A percentile compares a stretch with the other conserved stretches of the same genome.
These are phyloP conservation scores for Urocitellus parryii DNA, from an alignment of 2,113 vertebrate genomes.

Conservation along the genomic window DNA sequence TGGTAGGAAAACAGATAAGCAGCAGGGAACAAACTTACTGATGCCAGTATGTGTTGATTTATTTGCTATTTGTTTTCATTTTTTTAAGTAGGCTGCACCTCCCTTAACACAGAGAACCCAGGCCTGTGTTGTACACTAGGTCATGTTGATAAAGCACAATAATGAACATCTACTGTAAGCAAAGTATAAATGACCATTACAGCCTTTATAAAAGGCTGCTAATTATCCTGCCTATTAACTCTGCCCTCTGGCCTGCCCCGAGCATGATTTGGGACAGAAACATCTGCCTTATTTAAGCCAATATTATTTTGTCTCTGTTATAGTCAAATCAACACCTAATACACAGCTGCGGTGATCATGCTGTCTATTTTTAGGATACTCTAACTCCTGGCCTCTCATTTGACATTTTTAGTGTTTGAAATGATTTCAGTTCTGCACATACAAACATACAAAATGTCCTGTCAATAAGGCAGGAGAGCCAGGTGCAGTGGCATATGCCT, in stretches of 20 bases:
- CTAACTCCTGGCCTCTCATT: neutral
- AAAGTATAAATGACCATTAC: neutral
- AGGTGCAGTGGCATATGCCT: too few relatives aligned
- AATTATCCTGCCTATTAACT: neutral
- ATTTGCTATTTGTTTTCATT: slow-evolving; percentile 10
- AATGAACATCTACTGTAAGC: neutral
- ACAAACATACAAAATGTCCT: neutral
- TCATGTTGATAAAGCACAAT: neutral
- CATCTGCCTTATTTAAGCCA: neutral
- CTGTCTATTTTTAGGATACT: neutral
- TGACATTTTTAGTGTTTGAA: neutral
- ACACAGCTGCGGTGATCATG: neutral
- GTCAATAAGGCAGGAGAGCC: neutral
- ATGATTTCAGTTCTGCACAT: neutral
- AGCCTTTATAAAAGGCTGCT: neutral
- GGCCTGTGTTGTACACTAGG: neutral
- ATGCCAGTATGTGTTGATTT: neutral
- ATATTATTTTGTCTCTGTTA: slow-evolving; percentile 41
- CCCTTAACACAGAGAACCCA: neutral
- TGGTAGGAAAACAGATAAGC: slow-evolving; percentile 63
- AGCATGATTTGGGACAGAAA: neutral
- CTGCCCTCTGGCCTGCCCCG: neutral
- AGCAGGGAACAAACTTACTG: neutral
- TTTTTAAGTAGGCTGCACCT: neutral
- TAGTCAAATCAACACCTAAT: neutral